These are phyloP conservation scores for Drosophila neoperkinsi DNA, from an alignment of 2,888 invertebrate species.

Conservation along the genomic window DNA sequence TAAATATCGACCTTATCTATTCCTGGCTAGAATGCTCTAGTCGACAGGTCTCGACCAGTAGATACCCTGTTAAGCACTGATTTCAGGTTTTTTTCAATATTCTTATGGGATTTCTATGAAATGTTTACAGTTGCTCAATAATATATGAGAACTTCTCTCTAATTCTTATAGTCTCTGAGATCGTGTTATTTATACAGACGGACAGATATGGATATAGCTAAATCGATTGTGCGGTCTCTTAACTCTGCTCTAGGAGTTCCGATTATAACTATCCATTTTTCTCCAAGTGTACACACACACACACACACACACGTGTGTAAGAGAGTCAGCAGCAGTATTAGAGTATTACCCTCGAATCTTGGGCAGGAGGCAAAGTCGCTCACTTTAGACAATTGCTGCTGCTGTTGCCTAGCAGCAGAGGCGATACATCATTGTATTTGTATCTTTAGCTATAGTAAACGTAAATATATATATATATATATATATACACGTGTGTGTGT, in stretches of 20 bases:
- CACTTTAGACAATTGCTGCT: constrained; percentile 58
- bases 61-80: not conserved
- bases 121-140: not conserved
- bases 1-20: not conserved
- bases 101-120: not conserved
- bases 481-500: not conserved
- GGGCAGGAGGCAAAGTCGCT: constrained; percentile 40
- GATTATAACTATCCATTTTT: not conserved
- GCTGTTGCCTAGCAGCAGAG: constrained; percentile 37
- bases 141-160: not conserved
- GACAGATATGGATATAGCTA: not conserved
- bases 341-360: constrained; percentile 46
- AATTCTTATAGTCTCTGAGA: not conserved
- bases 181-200: not conserved
- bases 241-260: not conserved
- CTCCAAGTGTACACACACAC: constrained; percentile 5
- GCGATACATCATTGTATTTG: constrained; percentile 33
- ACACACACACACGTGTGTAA: not conserved
- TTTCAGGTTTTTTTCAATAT: not conserved
- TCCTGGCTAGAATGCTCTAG: not conserved
- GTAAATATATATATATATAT: not conserved
- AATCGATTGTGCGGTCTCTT: not conserved
- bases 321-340: constrained; percentile 56
- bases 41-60: not conserved
- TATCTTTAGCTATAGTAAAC: constrained; percentile 36